Conservation (phyloP, 2,888 invertebrate genomes). For the Electrophaes corylata region DNA sequence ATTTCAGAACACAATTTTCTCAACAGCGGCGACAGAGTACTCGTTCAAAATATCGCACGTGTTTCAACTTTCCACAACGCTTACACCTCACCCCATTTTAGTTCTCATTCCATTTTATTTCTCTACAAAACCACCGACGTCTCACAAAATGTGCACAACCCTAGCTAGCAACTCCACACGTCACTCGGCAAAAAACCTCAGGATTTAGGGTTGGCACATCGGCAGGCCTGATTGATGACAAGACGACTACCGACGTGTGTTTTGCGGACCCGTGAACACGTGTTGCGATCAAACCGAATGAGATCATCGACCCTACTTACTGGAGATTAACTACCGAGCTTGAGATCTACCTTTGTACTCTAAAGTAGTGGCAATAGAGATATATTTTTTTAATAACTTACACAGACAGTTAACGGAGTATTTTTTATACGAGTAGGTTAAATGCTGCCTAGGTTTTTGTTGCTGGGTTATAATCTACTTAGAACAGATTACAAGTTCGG, state of each 20-base stretch:
- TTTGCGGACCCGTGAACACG: conserved; percentile 18
- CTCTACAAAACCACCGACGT: conserved; percentile 7
- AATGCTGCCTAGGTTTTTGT: neutral
- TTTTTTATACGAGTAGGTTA: neutral
- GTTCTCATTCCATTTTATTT: neutral
- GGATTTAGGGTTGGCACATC: conserved; percentile 31
- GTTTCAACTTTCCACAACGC: neutral
- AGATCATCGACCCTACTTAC: conserved; percentile 21
- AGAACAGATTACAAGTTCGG: too few species aligned
- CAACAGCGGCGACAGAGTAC: neutral
- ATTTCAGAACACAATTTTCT: neutral
- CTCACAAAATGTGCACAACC: conserved; percentile 2
- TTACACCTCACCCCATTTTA: neutral
- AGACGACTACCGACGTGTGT: conserved; percentile 26
- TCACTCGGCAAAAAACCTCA: conserved; percentile 25
- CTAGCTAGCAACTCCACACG: neutral
- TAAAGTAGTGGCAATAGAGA: neutral
- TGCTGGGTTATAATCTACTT: neutral
- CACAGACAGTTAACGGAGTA: neutral
- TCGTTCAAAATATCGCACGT: neutral
- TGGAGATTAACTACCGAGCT: conserved; percentile 9
- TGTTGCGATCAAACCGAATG: conserved; percentile 16
- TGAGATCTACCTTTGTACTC: conserved; percentile 14
- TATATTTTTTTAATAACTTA: too few species aligned
- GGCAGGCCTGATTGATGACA: conserved; percentile 37